Evolutionary conservation across 2,797 vertebrate species (phyloP).

Genomic region (Lerista edwardsae): DNA sequence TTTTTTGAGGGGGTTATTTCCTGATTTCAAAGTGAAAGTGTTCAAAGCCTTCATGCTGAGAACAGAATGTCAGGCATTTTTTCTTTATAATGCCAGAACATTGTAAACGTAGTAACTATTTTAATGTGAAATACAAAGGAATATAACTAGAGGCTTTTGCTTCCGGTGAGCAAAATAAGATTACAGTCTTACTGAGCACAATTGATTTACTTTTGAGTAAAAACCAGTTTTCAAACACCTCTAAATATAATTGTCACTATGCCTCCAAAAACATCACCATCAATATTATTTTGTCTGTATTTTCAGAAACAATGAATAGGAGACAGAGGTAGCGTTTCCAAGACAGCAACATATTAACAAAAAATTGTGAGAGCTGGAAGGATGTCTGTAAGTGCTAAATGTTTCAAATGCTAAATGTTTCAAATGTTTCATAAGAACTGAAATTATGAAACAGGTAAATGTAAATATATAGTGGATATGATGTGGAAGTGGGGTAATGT

Average conservation of each 20-base stretch:
- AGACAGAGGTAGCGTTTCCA: constrained; percentile 4
- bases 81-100: not conserved
- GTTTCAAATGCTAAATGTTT: too few species aligned
- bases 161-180: too few species aligned
- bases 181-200: too few species aligned
- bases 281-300: not conserved
- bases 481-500: not conserved
- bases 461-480: not conserved
- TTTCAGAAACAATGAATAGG: not conserved
- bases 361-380: constrained; percentile 17
- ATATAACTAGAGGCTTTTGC: not conserved
- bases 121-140: not conserved
- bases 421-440: not conserved
- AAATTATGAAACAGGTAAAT: not conserved
- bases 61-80: not conserved
- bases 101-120: not conserved
- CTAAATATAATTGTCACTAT: not conserved
- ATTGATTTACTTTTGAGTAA: too few species aligned
- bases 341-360: constrained; percentile 18
- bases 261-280: not conserved
- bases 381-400: not conserved
- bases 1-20: not conserved
- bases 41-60: not conserved
- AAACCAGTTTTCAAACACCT: too few species aligned
- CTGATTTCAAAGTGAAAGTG: not conserved